phyloP scores from a whole-genome alignment of 1,140 invertebrate genomes.

The Radopholus similis region DNA sequence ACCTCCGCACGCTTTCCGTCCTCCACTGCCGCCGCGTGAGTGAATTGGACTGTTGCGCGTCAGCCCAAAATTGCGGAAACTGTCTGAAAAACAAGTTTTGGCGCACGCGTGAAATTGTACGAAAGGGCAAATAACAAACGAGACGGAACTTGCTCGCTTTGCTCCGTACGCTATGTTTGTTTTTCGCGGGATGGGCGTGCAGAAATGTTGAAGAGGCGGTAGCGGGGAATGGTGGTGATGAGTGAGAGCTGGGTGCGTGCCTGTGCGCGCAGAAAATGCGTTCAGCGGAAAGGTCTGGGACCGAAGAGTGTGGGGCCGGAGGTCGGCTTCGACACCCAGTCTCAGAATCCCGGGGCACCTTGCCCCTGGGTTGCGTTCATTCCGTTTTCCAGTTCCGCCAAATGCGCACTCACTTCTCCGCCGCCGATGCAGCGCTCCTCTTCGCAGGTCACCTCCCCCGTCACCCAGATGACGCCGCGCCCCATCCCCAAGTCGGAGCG shows the following conservation, averaged over 20 bases:
- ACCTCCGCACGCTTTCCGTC: too few species aligned
- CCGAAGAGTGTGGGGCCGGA: background rate
- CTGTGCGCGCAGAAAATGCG: background rate
- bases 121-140: background rate
- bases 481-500: constrained; percentile 39
- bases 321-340: background rate
- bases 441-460: constrained; percentile 5
- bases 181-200: background rate
- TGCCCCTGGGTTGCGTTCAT: background rate
- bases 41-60: background rate
- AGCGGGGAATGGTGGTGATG: background rate
- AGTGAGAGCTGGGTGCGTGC: background rate
- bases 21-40: background rate
- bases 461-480: background rate
- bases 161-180: too few species aligned
- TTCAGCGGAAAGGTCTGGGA: too few species aligned
- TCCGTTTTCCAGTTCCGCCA: background rate
- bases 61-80: background rate
- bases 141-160: too few species aligned
- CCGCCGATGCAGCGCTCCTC: constrained; percentile 8
- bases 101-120: background rate
- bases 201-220: background rate
- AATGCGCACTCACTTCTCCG: constrained; percentile 11
- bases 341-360: background rate
- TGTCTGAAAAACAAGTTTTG: background rate